phyloP scores from a whole-genome alignment of 2,797 vertebrate genomes.

The Salarias fasciatus region DNA sequence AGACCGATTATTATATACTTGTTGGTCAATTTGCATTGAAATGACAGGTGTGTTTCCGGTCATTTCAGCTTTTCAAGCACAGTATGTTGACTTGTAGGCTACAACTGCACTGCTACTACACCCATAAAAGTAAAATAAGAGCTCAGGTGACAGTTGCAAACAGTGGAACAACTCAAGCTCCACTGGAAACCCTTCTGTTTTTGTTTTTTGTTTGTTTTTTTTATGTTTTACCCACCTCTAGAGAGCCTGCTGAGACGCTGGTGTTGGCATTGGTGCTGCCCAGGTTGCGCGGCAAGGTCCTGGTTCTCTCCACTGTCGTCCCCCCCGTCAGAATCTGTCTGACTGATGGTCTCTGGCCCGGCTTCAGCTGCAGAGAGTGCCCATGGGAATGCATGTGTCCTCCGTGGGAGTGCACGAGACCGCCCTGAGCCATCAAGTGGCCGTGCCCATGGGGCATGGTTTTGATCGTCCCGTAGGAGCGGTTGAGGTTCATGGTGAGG shows the following conservation, averaged over 20 bases:
- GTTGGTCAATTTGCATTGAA: too few relatives aligned
- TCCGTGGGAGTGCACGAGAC: slow-evolving; percentile 77
- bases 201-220: too few relatives aligned
- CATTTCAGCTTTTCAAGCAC: background rate
- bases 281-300: slow-evolving; percentile 96
- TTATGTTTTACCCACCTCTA: slow-evolving; percentile 90
- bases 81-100: background rate
- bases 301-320: slow-evolving; percentile 91
- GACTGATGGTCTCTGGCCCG: slow-evolving; percentile 88
- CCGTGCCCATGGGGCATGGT: slow-evolving; percentile 86
- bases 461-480: slow-evolving; percentile 94
- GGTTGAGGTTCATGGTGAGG: slow-evolving; percentile 88
- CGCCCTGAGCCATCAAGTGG: slow-evolving; percentile 74
- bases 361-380: slow-evolving; percentile 93
- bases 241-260: slow-evolving; percentile 91
- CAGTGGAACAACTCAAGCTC: slow-evolving; percentile 7
- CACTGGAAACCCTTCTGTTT: slow-evolving; percentile 10
- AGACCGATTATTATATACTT: background rate
- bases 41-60: background rate
- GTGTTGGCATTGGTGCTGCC: slow-evolving; percentile 91
- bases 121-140: slow-evolving; percentile 7
- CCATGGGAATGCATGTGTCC: slow-evolving; percentile 80
- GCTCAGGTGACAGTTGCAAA: slow-evolving; percentile 2
- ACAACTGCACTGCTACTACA: background rate
- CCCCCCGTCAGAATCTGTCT: slow-evolving; percentile 92